phyloP scores from a whole-genome alignment of 2,888 invertebrate species.

The Micropterix aruncella region DNA sequence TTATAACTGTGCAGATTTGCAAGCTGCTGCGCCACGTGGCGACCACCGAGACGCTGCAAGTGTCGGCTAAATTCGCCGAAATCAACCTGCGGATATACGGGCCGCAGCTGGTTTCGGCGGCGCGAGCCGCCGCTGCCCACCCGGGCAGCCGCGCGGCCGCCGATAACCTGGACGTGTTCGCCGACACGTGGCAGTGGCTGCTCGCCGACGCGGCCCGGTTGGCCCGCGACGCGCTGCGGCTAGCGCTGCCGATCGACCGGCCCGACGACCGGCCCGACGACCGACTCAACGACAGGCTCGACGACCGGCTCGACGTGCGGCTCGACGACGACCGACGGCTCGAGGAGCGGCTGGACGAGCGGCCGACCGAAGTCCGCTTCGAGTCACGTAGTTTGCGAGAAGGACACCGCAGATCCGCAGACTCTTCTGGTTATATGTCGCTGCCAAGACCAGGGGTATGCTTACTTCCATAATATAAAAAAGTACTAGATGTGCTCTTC shows the following conservation, averaged over 20 bases:
- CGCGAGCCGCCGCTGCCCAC: slow-evolving; percentile 81
- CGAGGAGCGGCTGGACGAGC: neutral
- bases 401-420: slow-evolving; percentile 18
- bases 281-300: neutral
- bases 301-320: neutral
- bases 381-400: slow-evolving; percentile 13
- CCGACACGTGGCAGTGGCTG: slow-evolving; percentile 91
- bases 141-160: slow-evolving; percentile 90
- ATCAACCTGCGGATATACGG: slow-evolving; percentile 90
- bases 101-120: slow-evolving; percentile 88
- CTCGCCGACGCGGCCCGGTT: slow-evolving; percentile 83
- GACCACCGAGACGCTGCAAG: slow-evolving; percentile 85
- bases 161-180: slow-evolving; percentile 92
- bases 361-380: neutral
- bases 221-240: slow-evolving; percentile 71
- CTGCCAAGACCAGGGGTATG: slow-evolving; percentile 87
- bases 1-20: slow-evolving; percentile 83
- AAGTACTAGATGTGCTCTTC: neutral
- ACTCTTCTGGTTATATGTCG: slow-evolving; percentile 82
- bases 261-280: neutral
- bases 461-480: too few species aligned
- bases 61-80: slow-evolving; percentile 92
- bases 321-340: neutral
- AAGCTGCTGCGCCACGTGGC: slow-evolving; percentile 93
- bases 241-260: slow-evolving; percentile 13